Evolutionary conservation across 2,888 invertebrate genomes (phyloP).

Genomic region (Leptopilina syphax): DNA sequence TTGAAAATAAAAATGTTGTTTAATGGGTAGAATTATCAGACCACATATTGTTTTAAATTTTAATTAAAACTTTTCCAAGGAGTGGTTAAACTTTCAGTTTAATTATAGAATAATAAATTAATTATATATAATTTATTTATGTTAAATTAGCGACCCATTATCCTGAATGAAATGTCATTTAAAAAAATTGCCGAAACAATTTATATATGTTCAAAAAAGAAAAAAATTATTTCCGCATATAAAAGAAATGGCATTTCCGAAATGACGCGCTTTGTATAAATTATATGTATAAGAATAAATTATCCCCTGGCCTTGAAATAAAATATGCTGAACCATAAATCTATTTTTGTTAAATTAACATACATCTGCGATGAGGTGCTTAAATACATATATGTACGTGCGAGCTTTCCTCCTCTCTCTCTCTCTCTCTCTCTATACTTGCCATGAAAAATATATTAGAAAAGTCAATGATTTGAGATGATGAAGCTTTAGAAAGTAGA

Average conservation of each 20-base stretch:
- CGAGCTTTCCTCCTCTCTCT: background rate
- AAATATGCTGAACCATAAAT: conserved; percentile 1
- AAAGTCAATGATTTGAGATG: background rate
- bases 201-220: too few species aligned
- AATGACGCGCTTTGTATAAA: background rate
- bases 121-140: too few species aligned
- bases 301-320: background rate
- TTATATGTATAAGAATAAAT: background rate
- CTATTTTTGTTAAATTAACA: conserved; percentile 28
- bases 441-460: background rate
- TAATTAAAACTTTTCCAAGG: background rate
- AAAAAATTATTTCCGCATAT: background rate
- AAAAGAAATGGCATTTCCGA: background rate
- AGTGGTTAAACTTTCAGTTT: background rate
- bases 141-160: too few species aligned
- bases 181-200: background rate
- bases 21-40: background rate
- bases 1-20: background rate
- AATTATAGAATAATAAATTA: too few species aligned
- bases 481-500: background rate
- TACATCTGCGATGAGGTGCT: conserved; percentile 4
- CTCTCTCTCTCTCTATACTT: background rate
- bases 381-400: background rate
- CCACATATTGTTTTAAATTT: background rate
- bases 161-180: background rate